A percentile compares a stretch with the other conserved stretches of the same genome.
These are phyloP conservation scores for Rhinogobio ventralis DNA, from an alignment of 2,797 vertebrate genomes.

Conservation along the genomic window DNA sequence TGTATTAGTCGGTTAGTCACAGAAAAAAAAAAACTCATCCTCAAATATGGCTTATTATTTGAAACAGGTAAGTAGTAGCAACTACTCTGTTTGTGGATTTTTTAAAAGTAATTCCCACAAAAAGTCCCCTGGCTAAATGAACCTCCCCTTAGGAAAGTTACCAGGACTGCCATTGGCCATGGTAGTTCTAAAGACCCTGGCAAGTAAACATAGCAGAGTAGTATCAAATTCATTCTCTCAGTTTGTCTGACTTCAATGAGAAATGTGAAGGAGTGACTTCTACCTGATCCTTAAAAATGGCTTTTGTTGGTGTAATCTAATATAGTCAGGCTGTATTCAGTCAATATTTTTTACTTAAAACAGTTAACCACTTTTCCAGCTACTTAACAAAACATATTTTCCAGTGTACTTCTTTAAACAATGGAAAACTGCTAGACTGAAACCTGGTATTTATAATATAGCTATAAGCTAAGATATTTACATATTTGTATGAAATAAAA, in stretches of 20 bases:
- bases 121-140: slow-evolving; percentile 15
- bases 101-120: neutral
- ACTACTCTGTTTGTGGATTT: slow-evolving; percentile 1
- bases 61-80: neutral
- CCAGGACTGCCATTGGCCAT: slow-evolving; percentile 1
- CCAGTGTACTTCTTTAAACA: neutral
- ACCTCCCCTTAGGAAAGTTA: slow-evolving; percentile 11
- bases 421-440: neutral
- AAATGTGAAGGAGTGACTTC: neutral
- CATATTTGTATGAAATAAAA: neutral
- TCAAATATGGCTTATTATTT: neutral
- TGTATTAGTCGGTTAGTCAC: neutral
- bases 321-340: neutral
- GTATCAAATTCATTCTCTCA: slow-evolving; percentile 7
- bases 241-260: slow-evolving; percentile 11
- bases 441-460: neutral
- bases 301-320: neutral
- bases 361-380: neutral
- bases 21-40: neutral
- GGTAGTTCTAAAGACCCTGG: neutral
- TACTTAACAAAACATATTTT: neutral
- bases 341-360: neutral
- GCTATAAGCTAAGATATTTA: neutral
- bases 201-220: slow-evolving; percentile 23
- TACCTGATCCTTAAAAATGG: neutral